Percentiles rank a stretch among this genome's conserved stretches.
phyloP scores from a whole-genome alignment of 2,113 vertebrate species.

The Calyptommatus sinebrachiatus region DNA sequence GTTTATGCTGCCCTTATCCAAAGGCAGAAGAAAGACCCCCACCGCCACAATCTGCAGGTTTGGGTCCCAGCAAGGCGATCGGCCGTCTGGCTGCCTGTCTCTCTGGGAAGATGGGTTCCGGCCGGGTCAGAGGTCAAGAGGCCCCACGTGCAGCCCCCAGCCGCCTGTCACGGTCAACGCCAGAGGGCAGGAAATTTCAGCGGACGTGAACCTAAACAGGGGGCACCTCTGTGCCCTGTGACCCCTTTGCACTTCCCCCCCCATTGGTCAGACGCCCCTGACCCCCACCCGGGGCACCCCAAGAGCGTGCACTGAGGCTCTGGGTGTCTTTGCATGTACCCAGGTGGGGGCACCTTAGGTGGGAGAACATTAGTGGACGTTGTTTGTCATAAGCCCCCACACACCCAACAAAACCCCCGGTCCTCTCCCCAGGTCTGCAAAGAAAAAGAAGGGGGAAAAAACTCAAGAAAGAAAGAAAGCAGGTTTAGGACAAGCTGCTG shows the following conservation, averaged over 20 bases:
- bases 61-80: too few relatives aligned
- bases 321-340: constrained; percentile 35
- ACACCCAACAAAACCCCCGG: too few relatives aligned
- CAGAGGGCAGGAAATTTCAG: constrained; percentile 87
- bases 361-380: constrained; percentile 69
- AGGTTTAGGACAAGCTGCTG: constrained; percentile 78
- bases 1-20: too few relatives aligned
- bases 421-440: too few relatives aligned
- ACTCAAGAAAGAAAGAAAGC: constrained; percentile 71
- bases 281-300: constrained; percentile 76
- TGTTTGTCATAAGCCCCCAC: constrained; percentile 47
- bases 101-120: too few relatives aligned
- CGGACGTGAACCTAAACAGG: constrained; percentile 87
- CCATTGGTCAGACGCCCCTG: constrained; percentile 83
- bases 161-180: constrained; percentile 86
- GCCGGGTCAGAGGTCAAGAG: too few relatives aligned
- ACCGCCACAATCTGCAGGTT: too few relatives aligned
- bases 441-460: constrained; percentile 13
- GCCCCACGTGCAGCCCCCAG: too few relatives aligned
- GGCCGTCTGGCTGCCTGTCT: too few relatives aligned
- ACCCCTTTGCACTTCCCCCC: constrained; percentile 58
- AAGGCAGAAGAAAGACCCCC: too few relatives aligned
- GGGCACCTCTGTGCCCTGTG: not conserved
- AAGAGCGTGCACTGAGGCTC: constrained; percentile 84
- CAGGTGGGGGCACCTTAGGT: constrained; percentile 68